Evolutionary conservation across 2,113 vertebrate species (phyloP), one percentile per base, ranked within the genome.

Genomic region (Pachycephala philippinensis): DNA sequence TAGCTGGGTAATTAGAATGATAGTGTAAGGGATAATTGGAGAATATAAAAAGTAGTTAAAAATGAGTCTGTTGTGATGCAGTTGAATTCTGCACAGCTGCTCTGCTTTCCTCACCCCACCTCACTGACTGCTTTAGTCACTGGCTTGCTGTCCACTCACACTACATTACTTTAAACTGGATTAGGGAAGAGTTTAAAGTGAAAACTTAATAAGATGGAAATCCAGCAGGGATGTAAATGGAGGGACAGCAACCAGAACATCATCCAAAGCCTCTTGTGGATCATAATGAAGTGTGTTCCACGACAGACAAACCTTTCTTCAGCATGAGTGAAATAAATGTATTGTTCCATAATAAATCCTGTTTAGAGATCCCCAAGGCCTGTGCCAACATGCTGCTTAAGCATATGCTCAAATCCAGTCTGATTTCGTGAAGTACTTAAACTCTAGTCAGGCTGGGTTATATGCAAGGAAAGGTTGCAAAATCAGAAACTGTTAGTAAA

Each of bases 1-100:
- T 96, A 80, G 78, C 89, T 90, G 60, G 26, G 28, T 89, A 95
- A 96, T 94, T 92, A 84, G 63, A 91, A 92, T 79, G 78, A 82
- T 70, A 56, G 83, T 83, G 40, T 90, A 54, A 96, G 71, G 13
- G 37, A 68, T 93, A 95, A 93, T 94, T 91, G 84, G 49, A n/a
- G 35, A 70, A 61, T 72, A 65, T 72, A 85, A 44, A 68, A 84
- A 70, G 52, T 74, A 78, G 16, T 14, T 84, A 53, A 91, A 97
- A 90, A 52, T 56, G 28, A 92, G 23, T 70, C 93, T 45, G 31
- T 30, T 76, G 44, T n/a, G 14, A 16, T 70, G 54, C 79, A 92
- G 77, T 74, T 84, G 88, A 84, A 85, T 84, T 84, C 76, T 92
- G 24, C 13, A 12, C 28, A 93, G 37, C 74, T 10, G 24, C 45